These are phyloP conservation scores for Gandaritis pyraliata DNA, from an alignment of 2,888 invertebrate species.

Conservation along the genomic window DNA sequence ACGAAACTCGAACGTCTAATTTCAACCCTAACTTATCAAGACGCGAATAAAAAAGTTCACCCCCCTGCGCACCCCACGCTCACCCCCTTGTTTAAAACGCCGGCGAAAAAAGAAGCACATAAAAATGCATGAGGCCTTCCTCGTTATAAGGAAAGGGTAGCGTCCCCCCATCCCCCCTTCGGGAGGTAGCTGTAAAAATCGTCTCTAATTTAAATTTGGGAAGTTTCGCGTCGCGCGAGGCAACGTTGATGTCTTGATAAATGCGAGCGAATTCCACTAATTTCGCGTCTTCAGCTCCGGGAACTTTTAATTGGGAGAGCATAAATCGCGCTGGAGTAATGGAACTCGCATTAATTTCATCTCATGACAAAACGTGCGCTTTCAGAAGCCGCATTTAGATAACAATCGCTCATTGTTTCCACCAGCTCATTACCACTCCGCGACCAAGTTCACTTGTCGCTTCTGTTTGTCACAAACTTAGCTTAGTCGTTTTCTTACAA, in stretches of 20 bases:
- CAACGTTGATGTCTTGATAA: constrained; percentile 84
- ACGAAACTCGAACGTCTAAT: constrained; percentile 85
- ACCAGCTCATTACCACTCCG: constrained; percentile 38
- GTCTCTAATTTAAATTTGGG: constrained; percentile 85
- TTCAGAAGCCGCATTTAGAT: constrained; percentile 69
- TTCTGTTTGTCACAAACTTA: constrained; percentile 11
- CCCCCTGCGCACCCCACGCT: constrained; percentile 76
- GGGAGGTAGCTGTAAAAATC: constrained; percentile 84
- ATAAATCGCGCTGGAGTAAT: constrained; percentile 78
- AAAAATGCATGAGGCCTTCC: constrained; percentile 86
- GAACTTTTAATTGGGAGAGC: constrained; percentile 82
- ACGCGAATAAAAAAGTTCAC: constrained; percentile 85
- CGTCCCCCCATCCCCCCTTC: constrained; percentile 64
- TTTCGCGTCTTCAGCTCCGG: constrained; percentile 77
- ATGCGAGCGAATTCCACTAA: constrained; percentile 82
- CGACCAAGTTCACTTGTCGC: constrained; percentile 8
- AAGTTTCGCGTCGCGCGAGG: constrained; percentile 81
- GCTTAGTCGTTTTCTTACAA: neutral
- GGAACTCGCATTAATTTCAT: constrained; percentile 75
- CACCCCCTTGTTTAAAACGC: constrained; percentile 85
- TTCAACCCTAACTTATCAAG: constrained; percentile 86
- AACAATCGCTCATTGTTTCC: constrained; percentile 79
- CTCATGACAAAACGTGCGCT: constrained; percentile 73
- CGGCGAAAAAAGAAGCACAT: constrained; percentile 85
- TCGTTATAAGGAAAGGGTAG: constrained; percentile 86